A percentile compares a stretch with the other conserved stretches of the same genome.
Evolutionary conservation across 53 echinoderm and acorn worm genomes (phyloP).

Genomic region (Zoroaster sp.): DNA sequence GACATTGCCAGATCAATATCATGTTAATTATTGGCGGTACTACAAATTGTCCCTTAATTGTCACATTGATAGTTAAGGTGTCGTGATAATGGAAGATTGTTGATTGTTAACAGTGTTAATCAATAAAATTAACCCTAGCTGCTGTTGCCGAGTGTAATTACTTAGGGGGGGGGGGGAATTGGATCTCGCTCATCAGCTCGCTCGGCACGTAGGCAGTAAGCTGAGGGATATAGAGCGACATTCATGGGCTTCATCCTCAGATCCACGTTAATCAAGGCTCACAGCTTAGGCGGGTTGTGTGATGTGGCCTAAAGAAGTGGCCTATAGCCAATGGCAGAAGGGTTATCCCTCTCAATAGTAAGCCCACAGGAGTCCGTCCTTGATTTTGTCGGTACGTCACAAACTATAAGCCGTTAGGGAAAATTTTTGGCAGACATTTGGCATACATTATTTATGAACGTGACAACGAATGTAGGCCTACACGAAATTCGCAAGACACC

Average conservation of each 20-base stretch:
- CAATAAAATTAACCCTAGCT: neutral
- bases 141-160: neutral
- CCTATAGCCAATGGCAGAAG: neutral
- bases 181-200: neutral
- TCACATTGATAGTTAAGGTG: neutral
- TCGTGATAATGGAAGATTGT: neutral
- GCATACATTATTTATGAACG: too few species aligned
- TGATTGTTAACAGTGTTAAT: neutral
- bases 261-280: neutral
- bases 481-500: too few species aligned
- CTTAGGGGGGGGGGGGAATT: neutral
- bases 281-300: neutral
- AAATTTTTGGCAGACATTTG: too few species aligned
- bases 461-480: too few species aligned
- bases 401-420: too few species aligned
- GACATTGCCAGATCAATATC: too few species aligned
- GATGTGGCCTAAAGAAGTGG: neutral
- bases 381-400: neutral
- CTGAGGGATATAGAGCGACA: neutral
- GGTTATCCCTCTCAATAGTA: neutral
- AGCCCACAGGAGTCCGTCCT: neutral
- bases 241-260: neutral
- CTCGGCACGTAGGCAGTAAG: neutral
- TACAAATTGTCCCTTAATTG: too few species aligned
- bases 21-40: too few species aligned